These are phyloP conservation scores for Varanus salvator DNA, from an alignment of 2,113 vertebrate genomes.

Conservation along the genomic window DNA sequence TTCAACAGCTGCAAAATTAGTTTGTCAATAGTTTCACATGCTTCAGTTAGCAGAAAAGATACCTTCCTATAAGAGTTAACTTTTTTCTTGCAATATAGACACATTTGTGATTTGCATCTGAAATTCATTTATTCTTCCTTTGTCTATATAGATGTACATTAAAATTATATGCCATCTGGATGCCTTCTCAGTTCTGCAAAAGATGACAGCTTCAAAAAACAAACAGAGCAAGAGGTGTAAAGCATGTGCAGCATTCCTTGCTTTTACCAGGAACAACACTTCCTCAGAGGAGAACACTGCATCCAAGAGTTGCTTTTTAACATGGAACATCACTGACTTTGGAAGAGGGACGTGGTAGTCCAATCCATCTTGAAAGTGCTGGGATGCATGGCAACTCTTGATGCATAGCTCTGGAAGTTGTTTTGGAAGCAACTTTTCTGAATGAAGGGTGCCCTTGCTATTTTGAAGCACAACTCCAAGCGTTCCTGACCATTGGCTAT, in stretches of 20 bases:
- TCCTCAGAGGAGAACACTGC: slow-evolving; percentile 30
- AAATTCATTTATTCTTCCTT: slow-evolving; percentile 61
- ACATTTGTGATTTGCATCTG: slow-evolving; percentile 69
- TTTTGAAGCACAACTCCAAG: too few relatives aligned
- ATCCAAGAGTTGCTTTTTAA: not conserved
- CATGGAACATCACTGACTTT: too few relatives aligned
- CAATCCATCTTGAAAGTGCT: too few relatives aligned
- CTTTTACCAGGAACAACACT: slow-evolving; percentile 22
- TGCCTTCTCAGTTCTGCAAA: slow-evolving; percentile 40
- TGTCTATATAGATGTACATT: slow-evolving; percentile 52
- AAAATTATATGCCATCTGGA: slow-evolving; percentile 61
- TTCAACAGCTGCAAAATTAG: slow-evolving; percentile 68
- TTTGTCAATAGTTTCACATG: slow-evolving; percentile 62
- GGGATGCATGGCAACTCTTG: not conserved
- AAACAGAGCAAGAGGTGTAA: not conserved
- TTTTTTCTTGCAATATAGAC: slow-evolving; percentile 47
- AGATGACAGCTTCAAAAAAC: slow-evolving; percentile 38
- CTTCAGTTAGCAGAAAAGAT: slow-evolving; percentile 66
- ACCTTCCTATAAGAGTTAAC: slow-evolving; percentile 52
- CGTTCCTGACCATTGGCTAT: too few relatives aligned
- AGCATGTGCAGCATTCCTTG: slow-evolving; percentile 59
- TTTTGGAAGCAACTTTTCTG: not conserved
- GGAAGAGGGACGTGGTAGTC: too few relatives aligned
- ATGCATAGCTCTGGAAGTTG: too few relatives aligned
- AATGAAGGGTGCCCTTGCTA: too few relatives aligned